phyloP scores from a whole-genome alignment of 2,797 vertebrate genomes.

The Scomberomorus guttatus region DNA sequence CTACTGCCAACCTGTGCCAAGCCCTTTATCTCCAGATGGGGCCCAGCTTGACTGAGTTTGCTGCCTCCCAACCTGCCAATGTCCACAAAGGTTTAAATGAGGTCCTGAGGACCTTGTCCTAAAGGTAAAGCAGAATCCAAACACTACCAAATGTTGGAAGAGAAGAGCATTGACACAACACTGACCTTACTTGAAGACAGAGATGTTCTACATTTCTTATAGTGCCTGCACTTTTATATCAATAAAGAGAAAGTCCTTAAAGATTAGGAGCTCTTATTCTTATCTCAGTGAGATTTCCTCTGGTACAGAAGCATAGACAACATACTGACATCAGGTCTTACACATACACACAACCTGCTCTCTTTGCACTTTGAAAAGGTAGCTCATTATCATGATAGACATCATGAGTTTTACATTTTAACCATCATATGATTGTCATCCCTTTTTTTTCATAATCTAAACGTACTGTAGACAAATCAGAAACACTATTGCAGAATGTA shows the following conservation, averaged over 20 bases:
- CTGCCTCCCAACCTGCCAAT: slow-evolving; percentile 87
- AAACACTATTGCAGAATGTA: slow-evolving; percentile 80
- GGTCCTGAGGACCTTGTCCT: slow-evolving; percentile 82
- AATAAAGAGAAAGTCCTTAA: slow-evolving; percentile 65
- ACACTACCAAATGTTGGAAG: slow-evolving; percentile 49
- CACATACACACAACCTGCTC: slow-evolving; percentile 74
- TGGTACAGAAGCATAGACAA: slow-evolving; percentile 66
- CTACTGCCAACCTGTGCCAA: slow-evolving; percentile 87
- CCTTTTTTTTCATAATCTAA: slow-evolving; percentile 67
- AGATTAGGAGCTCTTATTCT: slow-evolving; percentile 63
- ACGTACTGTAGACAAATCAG: slow-evolving; percentile 79
- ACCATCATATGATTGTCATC: slow-evolving; percentile 58
- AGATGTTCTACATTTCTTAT: slow-evolving; percentile 78
- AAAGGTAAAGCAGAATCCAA: slow-evolving; percentile 54
- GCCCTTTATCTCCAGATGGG: slow-evolving; percentile 92
- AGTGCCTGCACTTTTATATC: slow-evolving; percentile 87
- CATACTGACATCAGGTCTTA: slow-evolving; percentile 76
- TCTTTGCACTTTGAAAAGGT: slow-evolving; percentile 86
- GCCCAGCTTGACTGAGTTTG: slow-evolving; percentile 80
- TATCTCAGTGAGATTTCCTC: slow-evolving; percentile 75
- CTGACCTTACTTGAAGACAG: slow-evolving; percentile 81
- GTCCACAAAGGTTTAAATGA: slow-evolving; percentile 88
- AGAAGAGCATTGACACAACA: slow-evolving; percentile 64
- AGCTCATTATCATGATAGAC: slow-evolving; percentile 70
- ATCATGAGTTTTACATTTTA: slow-evolving; percentile 57